phyloP scores from a whole-genome alignment of 2,797 vertebrate species.

The Danio choprae region DNA sequence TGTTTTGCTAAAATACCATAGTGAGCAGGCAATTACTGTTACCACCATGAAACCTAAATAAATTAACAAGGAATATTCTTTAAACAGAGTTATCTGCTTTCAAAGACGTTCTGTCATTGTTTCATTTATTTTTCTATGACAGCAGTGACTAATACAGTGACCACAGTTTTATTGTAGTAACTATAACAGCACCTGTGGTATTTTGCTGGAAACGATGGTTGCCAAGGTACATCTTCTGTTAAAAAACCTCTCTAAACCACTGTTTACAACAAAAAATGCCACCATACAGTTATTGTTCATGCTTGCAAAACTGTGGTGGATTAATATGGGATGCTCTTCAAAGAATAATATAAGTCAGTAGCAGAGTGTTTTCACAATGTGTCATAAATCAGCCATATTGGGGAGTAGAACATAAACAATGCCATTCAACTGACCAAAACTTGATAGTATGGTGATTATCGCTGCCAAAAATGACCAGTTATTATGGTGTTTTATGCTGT shows the following conservation, averaged over 20 bases:
- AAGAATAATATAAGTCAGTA: neutral
- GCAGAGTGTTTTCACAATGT: too few relatives aligned
- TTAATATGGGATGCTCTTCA: constrained; percentile 7
- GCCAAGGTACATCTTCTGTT: constrained; percentile 7
- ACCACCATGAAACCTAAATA: constrained; percentile 21
- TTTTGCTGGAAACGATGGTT: constrained; percentile 3
- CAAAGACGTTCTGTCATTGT: constrained; percentile 27
- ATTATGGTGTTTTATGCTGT: too few relatives aligned
- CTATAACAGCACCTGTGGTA: constrained; percentile 24
- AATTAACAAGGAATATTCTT: neutral
- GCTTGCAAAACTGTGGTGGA: neutral
- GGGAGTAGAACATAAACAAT: too few relatives aligned
- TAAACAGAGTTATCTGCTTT: constrained; percentile 6
- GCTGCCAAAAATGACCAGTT: too few relatives aligned
- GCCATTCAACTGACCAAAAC: too few relatives aligned
- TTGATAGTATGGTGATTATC: too few relatives aligned
- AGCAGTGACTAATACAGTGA: constrained; percentile 31
- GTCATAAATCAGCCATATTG: too few relatives aligned
- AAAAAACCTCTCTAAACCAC: constrained; percentile 31
- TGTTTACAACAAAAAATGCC: constrained; percentile 7
- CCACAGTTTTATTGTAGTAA: constrained; percentile 39
- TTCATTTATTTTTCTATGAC: constrained; percentile 18
- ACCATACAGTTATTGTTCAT: neutral
- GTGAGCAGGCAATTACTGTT: constrained; percentile 13
- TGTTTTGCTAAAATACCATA: constrained; percentile 19